Conservation (phyloP, 2,113 vertebrate species). For the Shinisaurus crocodilurus region DNA sequence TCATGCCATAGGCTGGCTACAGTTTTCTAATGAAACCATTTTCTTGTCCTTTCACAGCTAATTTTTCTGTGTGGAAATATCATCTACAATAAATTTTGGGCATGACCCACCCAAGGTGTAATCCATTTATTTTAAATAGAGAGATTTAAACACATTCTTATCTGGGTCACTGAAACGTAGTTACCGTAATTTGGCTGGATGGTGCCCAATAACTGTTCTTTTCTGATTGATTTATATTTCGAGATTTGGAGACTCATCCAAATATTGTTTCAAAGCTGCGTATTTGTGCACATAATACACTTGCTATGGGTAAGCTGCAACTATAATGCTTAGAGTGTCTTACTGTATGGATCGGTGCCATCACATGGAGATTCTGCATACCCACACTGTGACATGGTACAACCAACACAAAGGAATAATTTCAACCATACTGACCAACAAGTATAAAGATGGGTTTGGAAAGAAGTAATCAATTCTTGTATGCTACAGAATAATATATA, state of each 20-base stretch:
- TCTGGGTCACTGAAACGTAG: neutral
- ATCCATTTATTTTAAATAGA: neutral
- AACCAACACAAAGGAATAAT: neutral
- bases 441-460: neutral
- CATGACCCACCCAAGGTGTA: neutral
- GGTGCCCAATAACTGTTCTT: neutral
- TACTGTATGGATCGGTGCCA: neutral
- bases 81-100: neutral
- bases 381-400: neutral
- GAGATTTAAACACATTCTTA: neutral
- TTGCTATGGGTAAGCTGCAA: neutral
- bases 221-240: neutral
- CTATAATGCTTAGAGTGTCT: neutral
- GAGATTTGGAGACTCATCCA: neutral
- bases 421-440: neutral
- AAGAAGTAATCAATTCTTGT: neutral
- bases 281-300: neutral
- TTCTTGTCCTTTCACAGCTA: neutral
- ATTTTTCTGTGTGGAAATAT: neutral
- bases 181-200: neutral
- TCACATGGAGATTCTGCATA: neutral
- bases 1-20: neutral
- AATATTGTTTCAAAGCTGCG: neutral
- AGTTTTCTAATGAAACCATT: neutral
- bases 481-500: neutral